A percentile compares a stretch with the other conserved stretches of the same genome.
These are phyloP conservation scores for Aurelia aurita complex sp. Pacific DNA, from an alignment of 30 jellyfish, hydroid and myxozoan genomes.

Conservation along the genomic window DNA sequence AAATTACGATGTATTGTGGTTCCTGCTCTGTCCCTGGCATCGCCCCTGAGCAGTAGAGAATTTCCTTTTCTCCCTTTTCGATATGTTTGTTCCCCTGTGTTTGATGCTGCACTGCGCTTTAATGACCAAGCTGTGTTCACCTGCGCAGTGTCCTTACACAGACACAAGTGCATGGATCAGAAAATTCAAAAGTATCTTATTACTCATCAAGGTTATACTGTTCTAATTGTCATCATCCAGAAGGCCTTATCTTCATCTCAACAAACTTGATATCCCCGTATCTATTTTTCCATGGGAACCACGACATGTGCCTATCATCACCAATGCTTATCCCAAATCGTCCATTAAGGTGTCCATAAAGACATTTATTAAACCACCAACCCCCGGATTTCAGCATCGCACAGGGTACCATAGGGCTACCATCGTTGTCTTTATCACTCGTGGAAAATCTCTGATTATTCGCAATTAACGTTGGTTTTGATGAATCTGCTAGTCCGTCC, in stretches of 20 bases:
- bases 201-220: too few species aligned
- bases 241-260: slow-evolving; percentile 37
- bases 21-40: too few species aligned
- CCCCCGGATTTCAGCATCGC: slow-evolving; percentile 24
- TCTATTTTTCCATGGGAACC: slow-evolving; percentile 20
- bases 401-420: slow-evolving; percentile 3
- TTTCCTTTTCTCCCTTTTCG: too few species aligned
- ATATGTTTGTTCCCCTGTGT: too few species aligned
- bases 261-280: slow-evolving; percentile 4
- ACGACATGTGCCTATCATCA: slow-evolving; percentile 6
- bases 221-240: not conserved
- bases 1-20: too few species aligned
- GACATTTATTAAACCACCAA: slow-evolving; percentile 38
- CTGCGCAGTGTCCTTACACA: too few species aligned
- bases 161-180: too few species aligned
- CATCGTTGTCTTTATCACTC: slow-evolving; percentile 26
- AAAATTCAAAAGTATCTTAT: too few species aligned
- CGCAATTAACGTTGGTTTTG: slow-evolving; percentile 1
- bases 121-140: too few species aligned
- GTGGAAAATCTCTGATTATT: slow-evolving; percentile 11
- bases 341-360: slow-evolving; percentile 15
- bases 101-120: too few species aligned
- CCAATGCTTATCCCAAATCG: slow-evolving; percentile 3
- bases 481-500: not conserved
- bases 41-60: too few species aligned